A percentile compares a stretch with the other conserved stretches of the same genome.
Evolutionary conservation across 2,888 invertebrate species (phyloP).

Genomic region (Eilema griseolum): DNA sequence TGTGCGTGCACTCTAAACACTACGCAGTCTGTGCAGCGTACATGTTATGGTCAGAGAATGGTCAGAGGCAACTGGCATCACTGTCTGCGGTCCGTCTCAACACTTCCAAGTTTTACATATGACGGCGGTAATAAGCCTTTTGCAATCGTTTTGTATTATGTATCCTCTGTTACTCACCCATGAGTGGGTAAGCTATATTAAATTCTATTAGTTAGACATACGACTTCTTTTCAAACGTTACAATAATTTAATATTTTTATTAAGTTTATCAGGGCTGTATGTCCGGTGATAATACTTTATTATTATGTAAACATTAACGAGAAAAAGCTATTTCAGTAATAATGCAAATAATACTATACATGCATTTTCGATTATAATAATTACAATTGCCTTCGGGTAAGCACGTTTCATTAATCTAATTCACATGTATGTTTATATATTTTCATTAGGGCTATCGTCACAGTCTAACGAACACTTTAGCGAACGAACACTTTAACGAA

Average conservation of each 20-base stretch:
- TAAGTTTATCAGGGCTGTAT: neutral
- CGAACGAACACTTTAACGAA: too few species aligned
- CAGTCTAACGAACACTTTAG: too few species aligned
- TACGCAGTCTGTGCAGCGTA: neutral
- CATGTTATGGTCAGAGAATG: neutral
- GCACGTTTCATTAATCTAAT: constrained; percentile 1
- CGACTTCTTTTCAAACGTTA: neutral
- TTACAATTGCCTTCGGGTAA: neutral
- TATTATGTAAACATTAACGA: neutral
- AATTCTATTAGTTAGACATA: neutral
- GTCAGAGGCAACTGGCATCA: neutral
- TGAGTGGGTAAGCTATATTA: neutral
- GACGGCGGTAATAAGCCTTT: neutral
- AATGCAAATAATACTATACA: neutral
- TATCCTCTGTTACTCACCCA: neutral
- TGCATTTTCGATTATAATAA: neutral
- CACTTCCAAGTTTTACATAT: neutral
- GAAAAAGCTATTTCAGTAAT: neutral
- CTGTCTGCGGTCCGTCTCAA: neutral
- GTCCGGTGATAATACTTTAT: constrained; percentile 4
- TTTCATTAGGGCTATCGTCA: too few species aligned
- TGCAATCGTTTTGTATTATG: neutral
- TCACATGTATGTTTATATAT: neutral
- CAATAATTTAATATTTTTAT: neutral
- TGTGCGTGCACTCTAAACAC: neutral